Conservation (phyloP, 2,113 vertebrate genomes). For the Gymnarchus niloticus region DNA sequence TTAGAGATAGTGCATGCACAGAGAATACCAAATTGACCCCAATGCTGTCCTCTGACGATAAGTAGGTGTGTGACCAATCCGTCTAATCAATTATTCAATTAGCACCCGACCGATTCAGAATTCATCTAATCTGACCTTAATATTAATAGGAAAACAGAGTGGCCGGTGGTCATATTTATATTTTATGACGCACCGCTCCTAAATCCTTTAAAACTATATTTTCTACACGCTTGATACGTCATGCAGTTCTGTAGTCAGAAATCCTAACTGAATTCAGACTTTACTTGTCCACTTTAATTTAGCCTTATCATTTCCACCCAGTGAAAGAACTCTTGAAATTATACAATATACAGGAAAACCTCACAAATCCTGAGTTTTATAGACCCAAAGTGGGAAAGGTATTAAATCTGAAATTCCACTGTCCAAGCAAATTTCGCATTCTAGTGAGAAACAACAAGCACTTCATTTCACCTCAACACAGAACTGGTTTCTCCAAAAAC, state of each 20-base stretch:
- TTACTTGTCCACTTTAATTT: slow-evolving; percentile 5
- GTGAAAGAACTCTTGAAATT: neutral
- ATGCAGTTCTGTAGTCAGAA: slow-evolving; percentile 9
- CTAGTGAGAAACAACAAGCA: neutral
- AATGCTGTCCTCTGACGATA: neutral
- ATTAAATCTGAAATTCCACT: neutral
- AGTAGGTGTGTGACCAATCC: neutral
- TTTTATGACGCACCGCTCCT: slow-evolving; percentile 18
- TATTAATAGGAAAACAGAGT: slow-evolving; percentile 23
- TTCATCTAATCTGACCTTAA: slow-evolving; percentile 20
- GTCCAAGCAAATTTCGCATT: neutral
- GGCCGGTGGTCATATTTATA: slow-evolving; percentile 11
- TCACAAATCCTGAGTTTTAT: neutral
- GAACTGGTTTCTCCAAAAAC: neutral
- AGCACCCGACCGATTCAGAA: slow-evolving; percentile 3
- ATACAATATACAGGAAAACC: neutral
- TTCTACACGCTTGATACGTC: neutral
- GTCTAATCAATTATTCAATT: slow-evolving; percentile 26
- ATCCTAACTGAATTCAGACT: slow-evolving; percentile 12
- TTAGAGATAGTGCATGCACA: neutral
- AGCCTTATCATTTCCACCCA: neutral
- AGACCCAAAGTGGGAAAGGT: neutral
- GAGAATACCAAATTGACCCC: neutral
- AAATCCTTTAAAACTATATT: slow-evolving; percentile 9
- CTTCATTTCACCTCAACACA: neutral